Conservation (phyloP, 2,888 invertebrate genomes). For the Melinaea menophilus region DNA sequence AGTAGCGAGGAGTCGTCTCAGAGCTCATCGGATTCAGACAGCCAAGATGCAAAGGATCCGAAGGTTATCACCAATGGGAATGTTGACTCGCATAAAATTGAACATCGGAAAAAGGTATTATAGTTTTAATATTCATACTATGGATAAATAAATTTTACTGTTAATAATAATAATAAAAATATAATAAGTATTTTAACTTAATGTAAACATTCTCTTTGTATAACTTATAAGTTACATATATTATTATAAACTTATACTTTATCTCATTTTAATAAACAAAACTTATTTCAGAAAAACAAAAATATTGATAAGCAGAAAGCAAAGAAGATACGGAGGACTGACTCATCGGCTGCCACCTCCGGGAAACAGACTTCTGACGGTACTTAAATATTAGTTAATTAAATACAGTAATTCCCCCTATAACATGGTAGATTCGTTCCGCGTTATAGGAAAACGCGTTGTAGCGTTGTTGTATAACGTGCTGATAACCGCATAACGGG, state of each 20-base stretch:
- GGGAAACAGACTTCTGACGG: slow-evolving; percentile 72
- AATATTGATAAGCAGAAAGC: slow-evolving; percentile 61
- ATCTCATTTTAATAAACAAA: too few relatives aligned
- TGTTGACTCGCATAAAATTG: slow-evolving; percentile 57
- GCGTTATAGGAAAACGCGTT: too few relatives aligned
- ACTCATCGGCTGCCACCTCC: slow-evolving; percentile 68
- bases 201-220: too few relatives aligned
- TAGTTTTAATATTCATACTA: not conserved
- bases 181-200: too few relatives aligned
- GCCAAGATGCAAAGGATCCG: slow-evolving; percentile 57
- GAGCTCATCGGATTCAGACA: slow-evolving; percentile 63
- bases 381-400: slow-evolving; percentile 30
- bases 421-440: too few relatives aligned
- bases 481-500: too few relatives aligned
- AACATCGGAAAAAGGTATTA: slow-evolving; percentile 66
- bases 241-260: too few relatives aligned
- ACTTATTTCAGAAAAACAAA: slow-evolving; percentile 60
- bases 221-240: too few relatives aligned
- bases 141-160: too few relatives aligned
- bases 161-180: too few relatives aligned
- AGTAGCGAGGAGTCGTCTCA: slow-evolving; percentile 66
- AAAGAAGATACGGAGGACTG: slow-evolving; percentile 60
- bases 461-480: too few relatives aligned
- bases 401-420: too few relatives aligned
- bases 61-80: slow-evolving; percentile 54